Percentiles rank a stretch among this genome's conserved stretches.
phyloP scores from a whole-genome alignment of 1,140 invertebrate species.

The Lutraria rhynchaena region DNA sequence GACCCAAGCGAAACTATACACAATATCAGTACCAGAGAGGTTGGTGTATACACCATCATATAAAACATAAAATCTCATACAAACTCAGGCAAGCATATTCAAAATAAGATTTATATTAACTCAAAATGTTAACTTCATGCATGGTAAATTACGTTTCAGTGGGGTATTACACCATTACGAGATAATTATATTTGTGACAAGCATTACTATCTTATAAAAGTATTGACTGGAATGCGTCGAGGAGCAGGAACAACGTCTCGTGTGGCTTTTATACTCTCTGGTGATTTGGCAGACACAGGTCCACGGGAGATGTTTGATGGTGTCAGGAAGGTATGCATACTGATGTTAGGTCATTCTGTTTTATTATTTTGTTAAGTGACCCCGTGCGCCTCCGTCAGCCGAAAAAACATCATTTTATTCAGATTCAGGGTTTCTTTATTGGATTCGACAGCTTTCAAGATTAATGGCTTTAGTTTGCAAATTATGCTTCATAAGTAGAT shows the following conservation, averaged over 20 bases:
- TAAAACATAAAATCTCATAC: too few species aligned
- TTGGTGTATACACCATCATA: background rate
- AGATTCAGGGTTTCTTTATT: too few species aligned
- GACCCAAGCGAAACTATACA: background rate
- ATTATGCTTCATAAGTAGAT: too few species aligned
- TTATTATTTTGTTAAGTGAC: too few species aligned
- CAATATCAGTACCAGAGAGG: background rate
- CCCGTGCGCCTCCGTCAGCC: too few species aligned
- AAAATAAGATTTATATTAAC: background rate
- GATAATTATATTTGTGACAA: slow-evolving; percentile 68
- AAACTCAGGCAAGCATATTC: too few species aligned
- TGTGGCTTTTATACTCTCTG: slow-evolving; percentile 71
- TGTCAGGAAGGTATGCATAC: slow-evolving; percentile 37
- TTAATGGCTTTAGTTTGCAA: too few species aligned
- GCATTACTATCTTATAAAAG: slow-evolving; percentile 72
- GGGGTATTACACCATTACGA: slow-evolving; percentile 67
- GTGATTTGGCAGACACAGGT: slow-evolving; percentile 66
- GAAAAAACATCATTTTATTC: too few species aligned
- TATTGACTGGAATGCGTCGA: slow-evolving; percentile 70
- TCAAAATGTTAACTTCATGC: background rate
- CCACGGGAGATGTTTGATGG: slow-evolving; percentile 65
- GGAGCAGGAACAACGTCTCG: slow-evolving; percentile 68
- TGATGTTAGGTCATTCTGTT: too few species aligned
- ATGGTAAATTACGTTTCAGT: slow-evolving; percentile 58
- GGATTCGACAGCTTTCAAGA: too few species aligned